Conservation (phyloP, 2,888 invertebrate species). For the Digitonthophagus gazella region DNA sequence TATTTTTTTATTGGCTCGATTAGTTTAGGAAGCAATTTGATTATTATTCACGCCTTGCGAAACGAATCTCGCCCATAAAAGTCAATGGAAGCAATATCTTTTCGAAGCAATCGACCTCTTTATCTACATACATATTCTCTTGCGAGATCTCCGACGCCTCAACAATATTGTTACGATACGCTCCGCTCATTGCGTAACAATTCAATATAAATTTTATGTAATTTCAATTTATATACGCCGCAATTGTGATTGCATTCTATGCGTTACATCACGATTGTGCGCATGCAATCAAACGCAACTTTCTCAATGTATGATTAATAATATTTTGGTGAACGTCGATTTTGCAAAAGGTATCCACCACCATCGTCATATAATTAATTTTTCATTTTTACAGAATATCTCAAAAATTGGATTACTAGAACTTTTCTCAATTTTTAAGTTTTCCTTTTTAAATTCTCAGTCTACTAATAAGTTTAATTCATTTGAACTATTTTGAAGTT, state of each 20-base stretch:
- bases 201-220: background rate
- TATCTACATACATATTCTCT: background rate
- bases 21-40: background rate
- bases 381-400: too few species aligned
- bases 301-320: background rate
- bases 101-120: too few species aligned
- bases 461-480: too few species aligned
- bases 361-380: too few species aligned
- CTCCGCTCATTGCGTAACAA: background rate
- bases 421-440: too few species aligned
- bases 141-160: background rate
- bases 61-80: too few species aligned
- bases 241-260: background rate
- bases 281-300: conserved; percentile 5
- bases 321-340: background rate
- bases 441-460: too few species aligned
- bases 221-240: background rate
- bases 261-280: background rate
- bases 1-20: background rate
- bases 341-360: too few species aligned
- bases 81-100: too few species aligned
- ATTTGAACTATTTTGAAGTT: too few species aligned
- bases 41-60: too few species aligned
- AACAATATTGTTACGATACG: background rate
- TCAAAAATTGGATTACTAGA: too few species aligned